These are phyloP conservation scores for Hiodon tergisus DNA, from an alignment of 2,113 vertebrate species.

Conservation along the genomic window DNA sequence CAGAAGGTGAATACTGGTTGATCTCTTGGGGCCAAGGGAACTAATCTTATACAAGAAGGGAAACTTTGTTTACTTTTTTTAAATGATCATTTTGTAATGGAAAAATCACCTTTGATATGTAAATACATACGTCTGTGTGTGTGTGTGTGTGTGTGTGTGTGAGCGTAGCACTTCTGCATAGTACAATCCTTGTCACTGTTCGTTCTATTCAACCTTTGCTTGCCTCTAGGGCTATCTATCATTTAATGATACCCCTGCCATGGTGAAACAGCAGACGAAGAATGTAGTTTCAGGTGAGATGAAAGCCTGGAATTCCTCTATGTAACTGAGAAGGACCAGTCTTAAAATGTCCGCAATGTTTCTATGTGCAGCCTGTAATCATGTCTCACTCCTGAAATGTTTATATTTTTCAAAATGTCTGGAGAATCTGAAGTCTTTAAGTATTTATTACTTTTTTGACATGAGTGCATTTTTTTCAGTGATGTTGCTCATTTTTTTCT, in stretches of 20 bases:
- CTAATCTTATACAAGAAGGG: too few relatives aligned
- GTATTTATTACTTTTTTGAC: background rate
- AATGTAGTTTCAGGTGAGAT: constrained; percentile 69
- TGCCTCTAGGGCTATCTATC: constrained; percentile 75
- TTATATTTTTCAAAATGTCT: background rate
- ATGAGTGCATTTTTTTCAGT: background rate
- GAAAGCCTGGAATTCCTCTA: background rate
- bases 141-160: background rate
- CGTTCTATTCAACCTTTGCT: background rate
- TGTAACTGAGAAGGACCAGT: background rate
- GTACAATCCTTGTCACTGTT: background rate
- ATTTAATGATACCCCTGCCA: constrained; percentile 77
- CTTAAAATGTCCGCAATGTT: background rate
- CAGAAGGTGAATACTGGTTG: constrained; percentile 68
- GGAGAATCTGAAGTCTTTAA: too few relatives aligned
- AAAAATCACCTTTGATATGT: too few relatives aligned
- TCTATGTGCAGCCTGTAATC: background rate
- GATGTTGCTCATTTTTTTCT: constrained; percentile 5
- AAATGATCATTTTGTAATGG: too few relatives aligned
- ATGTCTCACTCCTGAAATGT: background rate
- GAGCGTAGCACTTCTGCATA: background rate
- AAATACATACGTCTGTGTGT: background rate
- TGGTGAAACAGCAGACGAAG: constrained; percentile 76
- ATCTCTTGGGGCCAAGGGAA: background rate
- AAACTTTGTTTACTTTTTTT: too few relatives aligned